Percentiles rank a stretch among this genome's conserved stretches.
Evolutionary conservation across 2,888 invertebrate genomes (phyloP).

Genomic region (Ichneumon xanthorius): DNA sequence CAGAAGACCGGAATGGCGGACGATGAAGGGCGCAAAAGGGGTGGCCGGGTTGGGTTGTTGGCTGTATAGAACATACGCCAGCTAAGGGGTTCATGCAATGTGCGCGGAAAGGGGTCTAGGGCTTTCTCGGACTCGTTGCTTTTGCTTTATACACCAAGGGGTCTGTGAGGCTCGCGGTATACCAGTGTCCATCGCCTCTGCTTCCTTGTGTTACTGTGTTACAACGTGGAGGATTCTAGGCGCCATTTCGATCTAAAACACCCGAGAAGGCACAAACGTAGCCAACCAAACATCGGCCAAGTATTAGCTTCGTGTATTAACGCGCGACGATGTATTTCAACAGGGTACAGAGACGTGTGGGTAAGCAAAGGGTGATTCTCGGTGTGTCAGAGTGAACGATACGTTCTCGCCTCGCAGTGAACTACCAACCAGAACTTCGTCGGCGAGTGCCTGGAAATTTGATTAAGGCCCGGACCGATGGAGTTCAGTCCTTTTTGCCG

Average conservation of each 20-base stretch:
- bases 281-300: slow-evolving; percentile 8
- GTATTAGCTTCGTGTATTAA: slow-evolving; percentile 16
- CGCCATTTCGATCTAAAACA: neutral
- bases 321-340: neutral
- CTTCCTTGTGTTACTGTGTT: neutral
- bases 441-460: slow-evolving; percentile 77
- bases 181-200: neutral
- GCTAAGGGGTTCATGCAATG: slow-evolving; percentile 37
- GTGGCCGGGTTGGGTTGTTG: slow-evolving; percentile 66
- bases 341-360: neutral
- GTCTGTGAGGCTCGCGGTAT: neutral
- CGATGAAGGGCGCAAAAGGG: slow-evolving; percentile 54
- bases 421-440: slow-evolving; percentile 25
- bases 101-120: slow-evolving; percentile 24
- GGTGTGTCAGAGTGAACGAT: slow-evolving; percentile 2
- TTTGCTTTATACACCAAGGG: slow-evolving; percentile 25
- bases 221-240: neutral
- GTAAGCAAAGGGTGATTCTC: slow-evolving; percentile 16
- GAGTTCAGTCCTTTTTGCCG: slow-evolving; percentile 41
- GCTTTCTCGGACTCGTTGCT: slow-evolving; percentile 27
- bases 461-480: slow-evolving; percentile 70
- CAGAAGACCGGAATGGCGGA: slow-evolving; percentile 62
- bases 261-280: neutral
- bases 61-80: slow-evolving; percentile 32
- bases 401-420: slow-evolving; percentile 32